Conservation (phyloP, 1,140 invertebrate genomes). For the Papilio polyxenes region DNA sequence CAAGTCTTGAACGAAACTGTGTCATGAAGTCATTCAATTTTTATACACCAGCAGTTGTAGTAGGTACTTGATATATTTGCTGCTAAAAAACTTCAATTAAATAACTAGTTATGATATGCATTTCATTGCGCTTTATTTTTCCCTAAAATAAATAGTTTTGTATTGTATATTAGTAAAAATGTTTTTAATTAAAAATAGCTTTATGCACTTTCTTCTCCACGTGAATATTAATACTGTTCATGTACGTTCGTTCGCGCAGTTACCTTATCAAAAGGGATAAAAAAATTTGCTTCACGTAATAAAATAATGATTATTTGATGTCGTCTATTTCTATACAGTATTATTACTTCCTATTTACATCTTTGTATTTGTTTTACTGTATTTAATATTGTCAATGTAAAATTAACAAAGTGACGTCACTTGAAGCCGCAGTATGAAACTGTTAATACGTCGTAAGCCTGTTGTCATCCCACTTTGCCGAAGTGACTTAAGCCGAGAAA, state of each 20-base stretch:
- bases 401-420: not conserved
- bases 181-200: not conserved
- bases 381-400: not conserved
- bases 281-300: too few relatives aligned
- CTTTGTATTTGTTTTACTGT: not conserved
- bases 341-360: too few relatives aligned
- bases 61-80: not conserved
- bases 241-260: too few relatives aligned
- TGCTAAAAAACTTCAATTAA: not conserved
- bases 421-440: not conserved
- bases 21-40: constrained; percentile 13
- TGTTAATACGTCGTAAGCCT: constrained; percentile 8
- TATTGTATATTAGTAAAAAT: too few relatives aligned
- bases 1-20: not conserved
- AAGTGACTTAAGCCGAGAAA: constrained; percentile 7
- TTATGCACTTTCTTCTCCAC: too few relatives aligned
- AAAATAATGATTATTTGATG: too few relatives aligned
- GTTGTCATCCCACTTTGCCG: not conserved
- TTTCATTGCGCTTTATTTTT: not conserved
- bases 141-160: not conserved
- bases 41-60: not conserved
- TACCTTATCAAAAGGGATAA: too few relatives aligned
- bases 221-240: too few relatives aligned
- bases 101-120: not conserved
- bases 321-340: not conserved